Conservation (phyloP, 2,113 vertebrate genomes). For the Menidia beryllina region DNA sequence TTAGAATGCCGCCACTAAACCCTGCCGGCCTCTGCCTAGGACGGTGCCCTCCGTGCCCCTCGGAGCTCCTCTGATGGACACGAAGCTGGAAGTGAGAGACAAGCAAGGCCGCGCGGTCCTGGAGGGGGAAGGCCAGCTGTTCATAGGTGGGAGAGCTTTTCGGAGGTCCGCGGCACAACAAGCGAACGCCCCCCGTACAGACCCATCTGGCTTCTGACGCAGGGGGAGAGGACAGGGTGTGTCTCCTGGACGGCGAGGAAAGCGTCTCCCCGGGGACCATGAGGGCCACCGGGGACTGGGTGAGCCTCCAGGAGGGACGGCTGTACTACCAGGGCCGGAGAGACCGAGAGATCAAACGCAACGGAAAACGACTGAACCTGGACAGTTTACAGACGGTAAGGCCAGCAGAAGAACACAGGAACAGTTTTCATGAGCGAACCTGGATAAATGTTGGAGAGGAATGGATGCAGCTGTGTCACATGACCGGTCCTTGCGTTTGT, state of each 20-base stretch:
- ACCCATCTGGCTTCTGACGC: not conserved
- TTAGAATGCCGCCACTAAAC: not conserved
- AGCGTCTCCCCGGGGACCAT: constrained; percentile 82
- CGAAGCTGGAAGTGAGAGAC: constrained; percentile 89
- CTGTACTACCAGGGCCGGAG: constrained; percentile 90
- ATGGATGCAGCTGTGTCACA: no score
- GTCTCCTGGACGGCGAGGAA: constrained; percentile 89
- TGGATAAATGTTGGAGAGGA: no score
- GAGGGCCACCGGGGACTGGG: constrained; percentile 94
- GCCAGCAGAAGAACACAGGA: no score
- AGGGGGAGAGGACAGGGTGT: constrained; percentile 91
- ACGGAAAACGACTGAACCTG: constrained; percentile 88
- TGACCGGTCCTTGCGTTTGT: no score
- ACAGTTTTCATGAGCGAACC: no score
- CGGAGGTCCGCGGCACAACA: not conserved
- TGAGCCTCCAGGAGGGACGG: constrained; percentile 75
- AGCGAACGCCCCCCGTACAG: not conserved
- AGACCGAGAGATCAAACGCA: constrained; percentile 92
- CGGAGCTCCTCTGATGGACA: constrained; percentile 88
- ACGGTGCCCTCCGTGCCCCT: constrained; percentile 80
- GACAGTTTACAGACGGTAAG: constrained; percentile 89
- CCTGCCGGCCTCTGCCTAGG: constrained; percentile 68
- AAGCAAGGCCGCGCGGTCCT: constrained; percentile 76
- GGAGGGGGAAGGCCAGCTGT: constrained; percentile 92
- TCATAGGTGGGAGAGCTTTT: constrained; percentile 85